Evolutionary conservation across 2,113 vertebrate genomes (phyloP), one percentile per base, ranked within the genome.

Genomic region (Oncorhynchus nerka): DNA sequence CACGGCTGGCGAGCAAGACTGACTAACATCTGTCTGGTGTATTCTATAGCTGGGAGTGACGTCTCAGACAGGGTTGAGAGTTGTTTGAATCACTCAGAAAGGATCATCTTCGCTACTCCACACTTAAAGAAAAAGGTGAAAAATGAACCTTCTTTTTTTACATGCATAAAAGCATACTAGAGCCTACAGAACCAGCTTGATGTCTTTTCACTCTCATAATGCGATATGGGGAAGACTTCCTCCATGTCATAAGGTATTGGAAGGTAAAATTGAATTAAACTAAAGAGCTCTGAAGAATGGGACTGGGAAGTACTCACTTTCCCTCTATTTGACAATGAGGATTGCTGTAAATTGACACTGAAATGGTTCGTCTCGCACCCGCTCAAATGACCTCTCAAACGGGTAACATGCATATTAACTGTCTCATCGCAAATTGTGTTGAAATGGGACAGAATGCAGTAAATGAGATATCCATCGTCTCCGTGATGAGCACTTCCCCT

Each of bases 251-350:
- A 88, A 91, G 92, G 89, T 90, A 91, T 92, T 92, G 92, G 93
- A 91, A 91, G 88, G 88, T 87, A 87, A 85, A 93, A 94, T 93
- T 93, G 90, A 93, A 93, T 94, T 93, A 92, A 93, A 91, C 91
- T 92, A 89, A 93, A 92, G 84, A 87, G 91, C 91, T 93, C 86
- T 91, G 86, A 78, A 92, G 90, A 90, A 90, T 88, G 87, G 91
- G 90, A 90, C 90, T 87, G 87, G 91, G 86, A 89, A 91, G 92
- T 92, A 91, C 90, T 91, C 85, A 73, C 75, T 73, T 77, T 82
- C 82, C 85, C 89, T 57, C 48, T 78, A 83, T 90, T 84, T 84
- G 84, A 89, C 79, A 34, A 74, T 45, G 19, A 71, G 82, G 86
- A 90, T 86, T 86, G 90, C 90, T 92, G 91, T 92, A 92, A 93